Percentiles rank a stretch among this genome's conserved stretches.
phyloP scores from a whole-genome alignment of 1,140 invertebrate species.

The Monomorium pharaonis region DNA sequence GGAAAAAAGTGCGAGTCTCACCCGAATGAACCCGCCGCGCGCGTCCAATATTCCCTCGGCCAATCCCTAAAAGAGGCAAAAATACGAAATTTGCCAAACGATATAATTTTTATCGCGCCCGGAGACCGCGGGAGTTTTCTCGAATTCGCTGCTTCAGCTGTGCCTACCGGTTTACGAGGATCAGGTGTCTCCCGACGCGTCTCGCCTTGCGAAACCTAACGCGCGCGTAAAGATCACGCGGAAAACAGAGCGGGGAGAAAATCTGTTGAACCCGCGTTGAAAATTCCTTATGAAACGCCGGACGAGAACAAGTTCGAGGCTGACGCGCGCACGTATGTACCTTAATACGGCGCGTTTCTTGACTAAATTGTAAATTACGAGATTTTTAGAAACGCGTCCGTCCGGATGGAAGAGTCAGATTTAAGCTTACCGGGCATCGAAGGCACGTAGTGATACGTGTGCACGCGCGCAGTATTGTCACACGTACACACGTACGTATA shows the following conservation, averaged over 20 bases:
- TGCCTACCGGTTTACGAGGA: constrained; percentile 32
- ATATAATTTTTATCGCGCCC: constrained; percentile 23
- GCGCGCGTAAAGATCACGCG: constrained; percentile 5
- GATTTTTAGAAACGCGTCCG: background rate
- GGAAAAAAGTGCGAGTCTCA: no score
- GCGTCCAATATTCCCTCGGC: no score
- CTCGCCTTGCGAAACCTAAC: background rate
- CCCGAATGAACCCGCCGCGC: no score
- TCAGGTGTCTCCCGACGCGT: constrained; percentile 33
- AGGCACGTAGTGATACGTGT: background rate
- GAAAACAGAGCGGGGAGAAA: constrained; percentile 12
- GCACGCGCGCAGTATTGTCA: background rate
- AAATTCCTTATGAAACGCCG: background rate
- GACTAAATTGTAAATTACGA: background rate
- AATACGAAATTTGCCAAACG: background rate
- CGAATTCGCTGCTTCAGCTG: constrained; percentile 45
- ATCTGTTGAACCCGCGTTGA: no score
- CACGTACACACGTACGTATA: background rate
- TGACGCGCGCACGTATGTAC: no score
- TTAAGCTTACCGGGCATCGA: background rate
- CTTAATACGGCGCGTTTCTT: background rate
- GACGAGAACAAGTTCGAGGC: background rate
- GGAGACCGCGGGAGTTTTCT: constrained; percentile 6
- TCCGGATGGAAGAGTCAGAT: background rate
- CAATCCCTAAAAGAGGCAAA: background rate